Evolutionary conservation across 2,888 invertebrate genomes (phyloP).

Genomic region (Carcina quercana): DNA sequence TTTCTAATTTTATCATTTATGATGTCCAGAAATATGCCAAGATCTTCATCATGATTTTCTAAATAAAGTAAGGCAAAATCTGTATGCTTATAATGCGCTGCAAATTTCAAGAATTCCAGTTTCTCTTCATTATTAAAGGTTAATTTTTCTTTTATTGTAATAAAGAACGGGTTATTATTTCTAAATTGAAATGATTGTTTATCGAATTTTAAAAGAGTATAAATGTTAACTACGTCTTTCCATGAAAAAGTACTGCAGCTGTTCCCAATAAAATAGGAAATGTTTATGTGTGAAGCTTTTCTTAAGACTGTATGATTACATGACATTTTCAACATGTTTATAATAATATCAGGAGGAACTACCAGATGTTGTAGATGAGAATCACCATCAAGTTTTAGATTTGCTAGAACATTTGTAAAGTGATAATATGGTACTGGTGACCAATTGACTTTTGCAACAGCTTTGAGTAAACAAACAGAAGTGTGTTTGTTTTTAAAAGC

Average conservation of each 20-base stretch:
- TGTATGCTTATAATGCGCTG: slow-evolving; percentile 30
- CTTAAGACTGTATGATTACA: slow-evolving; percentile 52
- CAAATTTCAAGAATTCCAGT: slow-evolving; percentile 23
- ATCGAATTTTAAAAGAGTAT: slow-evolving; percentile 28
- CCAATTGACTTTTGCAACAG: slow-evolving; percentile 46
- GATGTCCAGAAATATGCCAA: slow-evolving; percentile 25
- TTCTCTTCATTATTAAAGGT: slow-evolving; percentile 23
- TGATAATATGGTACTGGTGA: slow-evolving; percentile 53
- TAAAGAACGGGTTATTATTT: slow-evolving; percentile 25
- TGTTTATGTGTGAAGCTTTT: slow-evolving; percentile 40
- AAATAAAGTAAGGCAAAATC: slow-evolving; percentile 40
- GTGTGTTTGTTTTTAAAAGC: slow-evolving; percentile 25
- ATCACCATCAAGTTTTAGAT: slow-evolving; percentile 17
- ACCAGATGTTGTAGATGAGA: slow-evolving; percentile 12
- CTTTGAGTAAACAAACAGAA: slow-evolving; percentile 34
- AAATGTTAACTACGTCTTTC: slow-evolving; percentile 34
- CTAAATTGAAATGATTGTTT: slow-evolving; percentile 7
- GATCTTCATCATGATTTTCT: slow-evolving; percentile 26
- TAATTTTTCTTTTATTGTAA: slow-evolving; percentile 21
- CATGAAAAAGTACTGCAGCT: slow-evolving; percentile 32
- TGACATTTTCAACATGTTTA: slow-evolving; percentile 40
- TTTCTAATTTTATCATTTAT: slow-evolving; percentile 31
- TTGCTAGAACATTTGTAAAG: slow-evolving; percentile 35
- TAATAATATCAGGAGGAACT: slow-evolving; percentile 22
- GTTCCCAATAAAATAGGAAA: slow-evolving; percentile 39